Conservation (phyloP, 1,140 invertebrate species). For the Bicyclus anynana region DNA sequence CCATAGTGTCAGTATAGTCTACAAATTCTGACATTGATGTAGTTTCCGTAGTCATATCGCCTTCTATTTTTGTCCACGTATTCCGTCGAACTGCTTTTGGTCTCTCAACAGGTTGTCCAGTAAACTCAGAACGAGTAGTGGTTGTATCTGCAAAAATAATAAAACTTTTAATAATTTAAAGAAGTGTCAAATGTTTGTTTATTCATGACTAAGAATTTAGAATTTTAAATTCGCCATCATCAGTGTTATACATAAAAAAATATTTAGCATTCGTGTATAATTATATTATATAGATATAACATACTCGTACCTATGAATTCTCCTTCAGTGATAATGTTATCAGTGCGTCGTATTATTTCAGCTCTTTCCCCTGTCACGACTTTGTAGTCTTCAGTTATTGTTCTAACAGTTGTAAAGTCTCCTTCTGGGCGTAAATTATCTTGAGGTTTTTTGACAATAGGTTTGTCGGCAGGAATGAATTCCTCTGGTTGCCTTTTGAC, state of each 20-base stretch:
- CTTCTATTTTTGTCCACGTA: conserved; percentile 89
- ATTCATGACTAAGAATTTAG: too few species aligned
- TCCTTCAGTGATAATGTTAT: conserved; percentile 80
- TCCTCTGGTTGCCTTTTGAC: too few species aligned
- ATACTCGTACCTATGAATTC: conserved; percentile 71
- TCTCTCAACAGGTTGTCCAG: conserved; percentile 80
- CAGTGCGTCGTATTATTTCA: conserved; percentile 79
- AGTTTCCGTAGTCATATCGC: conserved; percentile 83
- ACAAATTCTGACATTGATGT: conserved; percentile 82
- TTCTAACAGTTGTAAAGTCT: conserved; percentile 75
- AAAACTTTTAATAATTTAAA: too few species aligned
- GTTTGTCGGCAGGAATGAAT: conserved; percentile 71
- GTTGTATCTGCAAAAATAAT: conserved; percentile 78
- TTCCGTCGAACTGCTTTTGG: conserved; percentile 85
- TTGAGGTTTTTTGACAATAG: conserved; percentile 71
- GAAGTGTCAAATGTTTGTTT: too few species aligned
- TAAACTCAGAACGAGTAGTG: conserved; percentile 82
- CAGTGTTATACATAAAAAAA: too few species aligned
- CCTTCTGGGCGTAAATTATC: conserved; percentile 81
- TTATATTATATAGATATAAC: too few species aligned
- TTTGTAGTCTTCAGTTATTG: conserved; percentile 78
- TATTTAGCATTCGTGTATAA: too few species aligned
- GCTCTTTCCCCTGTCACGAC: conserved; percentile 79
- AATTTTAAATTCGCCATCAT: too few species aligned
- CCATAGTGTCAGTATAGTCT: conserved; percentile 78